A percentile compares a stretch with the other conserved stretches of the same genome.
phyloP scores from a whole-genome alignment of 2,797 vertebrate species.

The Sorex maritimensis region DNA sequence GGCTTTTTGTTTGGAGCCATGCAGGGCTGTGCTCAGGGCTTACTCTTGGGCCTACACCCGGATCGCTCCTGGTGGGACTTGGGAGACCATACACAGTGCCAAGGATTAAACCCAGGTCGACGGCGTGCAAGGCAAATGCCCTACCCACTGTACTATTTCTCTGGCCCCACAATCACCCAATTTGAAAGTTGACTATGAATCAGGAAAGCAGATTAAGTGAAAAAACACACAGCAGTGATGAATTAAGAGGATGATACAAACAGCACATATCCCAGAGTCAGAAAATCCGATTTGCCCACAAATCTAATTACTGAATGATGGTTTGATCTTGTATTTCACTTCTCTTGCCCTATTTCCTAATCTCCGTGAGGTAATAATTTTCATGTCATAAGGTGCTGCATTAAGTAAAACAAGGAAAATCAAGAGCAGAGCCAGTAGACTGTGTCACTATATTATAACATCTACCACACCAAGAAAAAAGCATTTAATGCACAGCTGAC shows the following conservation, averaged over 20 bases:
- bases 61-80: no score
- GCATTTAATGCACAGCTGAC: background rate
- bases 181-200: background rate
- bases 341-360: background rate
- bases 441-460: background rate
- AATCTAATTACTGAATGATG: background rate
- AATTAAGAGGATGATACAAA: background rate
- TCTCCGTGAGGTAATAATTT: background rate
- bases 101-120: no score
- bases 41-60: no score
- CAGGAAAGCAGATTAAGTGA: conserved; percentile 2
- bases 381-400: background rate
- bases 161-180: no score
- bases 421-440: background rate
- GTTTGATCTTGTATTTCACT: background rate
- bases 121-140: no score
- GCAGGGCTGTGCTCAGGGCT: no score
- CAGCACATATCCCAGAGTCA: conserved; percentile 46
- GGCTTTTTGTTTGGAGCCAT: no score
- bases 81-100: no score
- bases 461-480: background rate
- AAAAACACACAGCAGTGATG: conserved; percentile 34
- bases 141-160: no score
- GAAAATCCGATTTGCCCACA: background rate
- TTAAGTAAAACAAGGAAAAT: conserved; percentile 43